Percentiles rank a stretch among this genome's conserved stretches.
Evolutionary conservation across 1,140 invertebrate species (phyloP).

Genomic region (Archivesica marissinica): DNA sequence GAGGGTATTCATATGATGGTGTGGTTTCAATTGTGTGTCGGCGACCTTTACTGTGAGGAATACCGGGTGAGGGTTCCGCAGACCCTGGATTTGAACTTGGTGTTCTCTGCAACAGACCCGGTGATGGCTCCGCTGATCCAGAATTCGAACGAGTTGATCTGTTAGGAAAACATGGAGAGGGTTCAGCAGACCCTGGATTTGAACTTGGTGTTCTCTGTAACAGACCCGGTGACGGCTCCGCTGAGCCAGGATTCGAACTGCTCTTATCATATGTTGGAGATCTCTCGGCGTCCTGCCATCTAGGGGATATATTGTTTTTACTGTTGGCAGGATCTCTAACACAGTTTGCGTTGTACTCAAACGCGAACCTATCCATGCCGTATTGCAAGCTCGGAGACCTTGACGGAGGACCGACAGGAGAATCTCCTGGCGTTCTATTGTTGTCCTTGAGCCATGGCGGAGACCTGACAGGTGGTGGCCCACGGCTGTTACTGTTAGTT

Average conservation of each 20-base stretch:
- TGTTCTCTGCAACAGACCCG: not conserved
- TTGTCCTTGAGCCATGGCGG: not conserved
- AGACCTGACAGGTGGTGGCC: not conserved
- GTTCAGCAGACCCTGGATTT: not conserved
- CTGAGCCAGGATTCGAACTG: not conserved
- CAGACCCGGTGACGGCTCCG: not conserved
- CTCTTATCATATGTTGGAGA: not conserved
- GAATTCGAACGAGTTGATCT: not conserved
- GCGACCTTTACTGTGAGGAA: not conserved
- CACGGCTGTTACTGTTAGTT: not conserved
- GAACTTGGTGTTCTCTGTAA: not conserved
- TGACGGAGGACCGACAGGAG: not conserved
- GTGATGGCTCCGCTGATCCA: not conserved
- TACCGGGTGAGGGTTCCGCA: not conserved
- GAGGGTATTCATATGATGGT: constrained; percentile 36
- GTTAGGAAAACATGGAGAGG: not conserved
- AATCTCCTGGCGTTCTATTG: not conserved
- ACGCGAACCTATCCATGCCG: not conserved
- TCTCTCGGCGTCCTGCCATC: not conserved
- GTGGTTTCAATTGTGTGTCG: constrained; percentile 22
- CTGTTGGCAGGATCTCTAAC: not conserved
- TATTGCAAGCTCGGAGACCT: not conserved
- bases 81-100: not conserved
- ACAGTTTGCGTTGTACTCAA: not conserved
- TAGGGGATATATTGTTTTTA: not conserved